phyloP scores from a whole-genome alignment of 1,140 invertebrate species.

The Vanessa tameamea region DNA sequence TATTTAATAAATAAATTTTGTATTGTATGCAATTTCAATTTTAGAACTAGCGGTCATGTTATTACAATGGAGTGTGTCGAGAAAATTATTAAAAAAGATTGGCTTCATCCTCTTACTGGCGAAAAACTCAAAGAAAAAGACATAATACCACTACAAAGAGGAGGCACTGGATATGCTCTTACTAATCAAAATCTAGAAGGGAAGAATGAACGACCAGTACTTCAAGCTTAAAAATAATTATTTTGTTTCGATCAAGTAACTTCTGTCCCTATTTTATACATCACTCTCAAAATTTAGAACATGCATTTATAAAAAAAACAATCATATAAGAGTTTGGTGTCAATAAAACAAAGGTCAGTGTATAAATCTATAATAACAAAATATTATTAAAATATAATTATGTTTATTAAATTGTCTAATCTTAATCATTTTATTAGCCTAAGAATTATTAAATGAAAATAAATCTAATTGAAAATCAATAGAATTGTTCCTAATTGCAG shows the following conservation, averaged over 20 bases:
- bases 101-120: constrained; percentile 96
- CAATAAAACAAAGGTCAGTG: constrained; percentile 24
- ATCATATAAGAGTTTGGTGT: background rate
- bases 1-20: no score
- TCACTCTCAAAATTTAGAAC: no score
- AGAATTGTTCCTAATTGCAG: constrained; percentile 61
- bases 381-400: constrained; percentile 33
- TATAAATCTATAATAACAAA: constrained; percentile 30
- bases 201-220: constrained; percentile 91
- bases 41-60: constrained; percentile 88
- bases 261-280: background rate
- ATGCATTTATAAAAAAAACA: background rate
- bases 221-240: constrained; percentile 86
- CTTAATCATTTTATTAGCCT: constrained; percentile 25
- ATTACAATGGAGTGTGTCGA: constrained; percentile 98
- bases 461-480: constrained; percentile 71
- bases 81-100: constrained; percentile 98
- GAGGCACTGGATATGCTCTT: constrained; percentile 96
- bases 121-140: constrained; percentile 95
- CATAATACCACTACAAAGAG: constrained; percentile 95
- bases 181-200: constrained; percentile 92
- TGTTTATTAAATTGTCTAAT: constrained; percentile 36
- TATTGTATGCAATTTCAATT: constrained; percentile 29
- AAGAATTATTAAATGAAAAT: constrained; percentile 67
- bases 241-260: background rate